These are phyloP conservation scores for Marcusenius ussheri DNA, from an alignment of 2,113 vertebrate genomes.

Conservation along the genomic window DNA sequence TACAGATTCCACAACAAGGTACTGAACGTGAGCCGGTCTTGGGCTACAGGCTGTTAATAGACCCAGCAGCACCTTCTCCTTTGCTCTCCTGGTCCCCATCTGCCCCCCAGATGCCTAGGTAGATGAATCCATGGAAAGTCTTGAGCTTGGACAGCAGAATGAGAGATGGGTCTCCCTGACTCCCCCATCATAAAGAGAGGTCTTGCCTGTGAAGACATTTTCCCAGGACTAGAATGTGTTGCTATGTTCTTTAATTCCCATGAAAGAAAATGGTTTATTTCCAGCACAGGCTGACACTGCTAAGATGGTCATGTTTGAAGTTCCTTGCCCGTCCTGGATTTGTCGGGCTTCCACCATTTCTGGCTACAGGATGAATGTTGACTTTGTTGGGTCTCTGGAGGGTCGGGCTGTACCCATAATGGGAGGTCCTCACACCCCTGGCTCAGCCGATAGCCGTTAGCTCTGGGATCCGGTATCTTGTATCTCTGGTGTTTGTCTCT, in stretches of 20 bases:
- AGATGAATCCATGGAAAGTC: slow-evolving; percentile 8
- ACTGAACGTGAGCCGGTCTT: slow-evolving; percentile 29
- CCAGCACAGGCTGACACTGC: neutral
- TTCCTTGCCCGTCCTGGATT: neutral
- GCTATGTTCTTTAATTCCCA: neutral
- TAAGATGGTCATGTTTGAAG: neutral
- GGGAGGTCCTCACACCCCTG: neutral
- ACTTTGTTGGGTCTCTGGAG: neutral
- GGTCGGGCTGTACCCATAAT: neutral
- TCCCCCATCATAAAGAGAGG: neutral
- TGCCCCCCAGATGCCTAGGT: slow-evolving; percentile 7
- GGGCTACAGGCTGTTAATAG: neutral
- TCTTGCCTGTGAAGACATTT: neutral
- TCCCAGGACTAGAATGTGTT: neutral
- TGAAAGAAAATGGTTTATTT: neutral
- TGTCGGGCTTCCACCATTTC: neutral
- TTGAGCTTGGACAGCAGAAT: neutral
- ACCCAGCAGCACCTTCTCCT: neutral
- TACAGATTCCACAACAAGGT: slow-evolving; percentile 95
- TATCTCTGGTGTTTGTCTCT: neutral
- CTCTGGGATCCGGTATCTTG: neutral
- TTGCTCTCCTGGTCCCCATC: neutral
- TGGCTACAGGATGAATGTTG: neutral
- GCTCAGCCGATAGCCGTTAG: neutral
- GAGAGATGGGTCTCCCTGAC: slow-evolving; percentile 1